Evolutionary conservation across 2,888 invertebrate species (phyloP).

Genomic region (Caenorhabditis imperialis): DNA sequence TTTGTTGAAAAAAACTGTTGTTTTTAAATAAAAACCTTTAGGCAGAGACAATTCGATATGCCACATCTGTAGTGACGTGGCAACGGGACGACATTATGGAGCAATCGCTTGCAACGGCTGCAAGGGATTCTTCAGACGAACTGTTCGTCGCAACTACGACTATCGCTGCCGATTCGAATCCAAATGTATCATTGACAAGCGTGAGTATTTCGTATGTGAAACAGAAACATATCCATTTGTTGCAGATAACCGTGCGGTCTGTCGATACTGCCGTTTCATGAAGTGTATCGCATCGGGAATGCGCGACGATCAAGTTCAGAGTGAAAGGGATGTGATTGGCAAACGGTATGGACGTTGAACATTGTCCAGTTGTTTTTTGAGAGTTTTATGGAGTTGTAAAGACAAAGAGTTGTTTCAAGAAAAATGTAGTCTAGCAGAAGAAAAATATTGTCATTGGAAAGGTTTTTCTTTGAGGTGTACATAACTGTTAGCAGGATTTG

Average conservation of each 20-base stretch:
- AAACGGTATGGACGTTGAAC: slow-evolving; percentile 35
- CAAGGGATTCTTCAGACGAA: slow-evolving; percentile 76
- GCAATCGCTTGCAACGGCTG: slow-evolving; percentile 75
- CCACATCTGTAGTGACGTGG: slow-evolving; percentile 73
- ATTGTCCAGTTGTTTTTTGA: neutral
- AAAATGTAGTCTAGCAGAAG: too few relatives aligned
- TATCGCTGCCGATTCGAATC: slow-evolving; percentile 75
- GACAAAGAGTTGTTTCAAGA: too few relatives aligned
- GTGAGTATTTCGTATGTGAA: slow-evolving; percentile 54
- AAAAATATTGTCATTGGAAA: too few relatives aligned
- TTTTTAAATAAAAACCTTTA: slow-evolving; percentile 1
- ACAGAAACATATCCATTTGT: slow-evolving; percentile 1
- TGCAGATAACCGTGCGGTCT: slow-evolving; percentile 77
- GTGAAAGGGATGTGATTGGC: slow-evolving; percentile 66
- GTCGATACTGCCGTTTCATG: slow-evolving; percentile 75
- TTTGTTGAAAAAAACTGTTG: neutral
- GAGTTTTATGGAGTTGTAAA: too few relatives aligned
- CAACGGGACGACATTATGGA: slow-evolving; percentile 75
- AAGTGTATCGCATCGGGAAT: slow-evolving; percentile 76
- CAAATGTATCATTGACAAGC: slow-evolving; percentile 75
- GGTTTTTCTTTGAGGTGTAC: too few relatives aligned
- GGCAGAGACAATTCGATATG: slow-evolving; percentile 62
- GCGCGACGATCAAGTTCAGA: slow-evolving; percentile 75
- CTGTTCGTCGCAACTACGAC: slow-evolving; percentile 74
- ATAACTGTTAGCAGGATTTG: too few relatives aligned